Evolutionary conservation across 2,113 vertebrate species (phyloP), one percentile per base, ranked within the genome.

Genomic region (Cheirogaleus medius): DNA sequence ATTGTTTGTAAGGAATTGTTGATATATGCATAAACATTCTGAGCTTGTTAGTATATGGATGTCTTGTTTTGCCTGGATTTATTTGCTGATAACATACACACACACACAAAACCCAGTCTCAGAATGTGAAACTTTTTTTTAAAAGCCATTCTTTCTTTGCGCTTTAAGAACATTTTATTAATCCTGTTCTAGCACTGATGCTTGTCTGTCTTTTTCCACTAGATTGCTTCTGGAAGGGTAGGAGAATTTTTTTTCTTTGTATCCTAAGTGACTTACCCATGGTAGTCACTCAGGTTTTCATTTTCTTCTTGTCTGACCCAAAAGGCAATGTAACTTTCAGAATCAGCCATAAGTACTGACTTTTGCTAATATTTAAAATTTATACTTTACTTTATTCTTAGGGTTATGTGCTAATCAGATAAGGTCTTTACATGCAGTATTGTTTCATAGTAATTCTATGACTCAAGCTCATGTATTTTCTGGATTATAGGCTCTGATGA

Each of bases 1-100:
- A 69, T 87, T 91, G 5, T 84, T 94, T 80, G 34, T 78, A 58
- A 94, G 60, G 68, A 87, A 54, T 96, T 85, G 56, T 90, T 69
- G 54, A 3, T 78, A n/a, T 91, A 44, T 60, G 68, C 27, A 37
- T 81, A n/a, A 96, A 68, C 47, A 94, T 89, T 93, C 52, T 90
- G 78, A 78, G 44, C 58, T 84, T 68, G 58, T 77, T 91, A 85
- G 49, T 84, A 42, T 29, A 6, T 18, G 1, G 49, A 73, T 71
- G 20, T 66, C 37, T 76, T 81, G 34, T 49, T 95, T 93, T 74
- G 25, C 37, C 32, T 42, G 88, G 49, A 74, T 66, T 58, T 76
- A 83, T 86, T 93, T 78, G 71, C 21, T 15, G 58, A 6, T 47
- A 77, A 27, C 5, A 15, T 8, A 52, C 9, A 42, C 25, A 77